These are phyloP conservation scores for Lasioglossum figueresi DNA, from an alignment of 2,888 invertebrate species.

Conservation along the genomic window DNA sequence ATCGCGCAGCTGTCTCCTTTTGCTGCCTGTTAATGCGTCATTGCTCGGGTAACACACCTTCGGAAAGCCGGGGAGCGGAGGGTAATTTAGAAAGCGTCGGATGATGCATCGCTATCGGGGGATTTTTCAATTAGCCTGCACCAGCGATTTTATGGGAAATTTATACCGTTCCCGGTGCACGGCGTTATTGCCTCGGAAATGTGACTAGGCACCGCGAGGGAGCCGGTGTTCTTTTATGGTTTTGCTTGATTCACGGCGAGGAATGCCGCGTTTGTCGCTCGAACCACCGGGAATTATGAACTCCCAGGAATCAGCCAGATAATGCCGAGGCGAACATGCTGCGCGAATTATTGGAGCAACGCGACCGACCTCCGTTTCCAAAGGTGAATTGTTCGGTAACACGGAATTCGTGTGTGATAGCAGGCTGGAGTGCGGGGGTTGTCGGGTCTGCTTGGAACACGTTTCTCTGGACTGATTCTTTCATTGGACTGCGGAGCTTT, in stretches of 20 bases:
- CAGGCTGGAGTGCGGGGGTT: neutral
- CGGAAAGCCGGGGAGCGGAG: constrained; percentile 21
- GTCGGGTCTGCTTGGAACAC: neutral
- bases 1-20: constrained; percentile 54
- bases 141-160: constrained; percentile 53
- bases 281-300: constrained; percentile 36
- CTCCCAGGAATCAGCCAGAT: constrained; percentile 27
- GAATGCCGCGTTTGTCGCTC: constrained; percentile 37
- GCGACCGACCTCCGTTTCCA: neutral
- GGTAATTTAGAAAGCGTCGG: constrained; percentile 62
- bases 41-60: constrained; percentile 57
- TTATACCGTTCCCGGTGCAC: constrained; percentile 42
- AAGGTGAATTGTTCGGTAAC: constrained; percentile 2
- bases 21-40: constrained; percentile 64
- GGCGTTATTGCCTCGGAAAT: constrained; percentile 29
- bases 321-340: neutral
- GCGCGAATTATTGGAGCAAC: constrained; percentile 10
- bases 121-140: constrained; percentile 62
- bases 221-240: constrained; percentile 16
- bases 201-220: constrained; percentile 3
- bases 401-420: neutral
- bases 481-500: neutral
- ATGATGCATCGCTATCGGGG: constrained; percentile 57
- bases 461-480: neutral
- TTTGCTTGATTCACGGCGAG: constrained; percentile 41